A percentile compares a stretch with the other conserved stretches of the same genome.
phyloP scores from a whole-genome alignment of 2,797 vertebrate species.

The Enteromius afrohamiltoni region DNA sequence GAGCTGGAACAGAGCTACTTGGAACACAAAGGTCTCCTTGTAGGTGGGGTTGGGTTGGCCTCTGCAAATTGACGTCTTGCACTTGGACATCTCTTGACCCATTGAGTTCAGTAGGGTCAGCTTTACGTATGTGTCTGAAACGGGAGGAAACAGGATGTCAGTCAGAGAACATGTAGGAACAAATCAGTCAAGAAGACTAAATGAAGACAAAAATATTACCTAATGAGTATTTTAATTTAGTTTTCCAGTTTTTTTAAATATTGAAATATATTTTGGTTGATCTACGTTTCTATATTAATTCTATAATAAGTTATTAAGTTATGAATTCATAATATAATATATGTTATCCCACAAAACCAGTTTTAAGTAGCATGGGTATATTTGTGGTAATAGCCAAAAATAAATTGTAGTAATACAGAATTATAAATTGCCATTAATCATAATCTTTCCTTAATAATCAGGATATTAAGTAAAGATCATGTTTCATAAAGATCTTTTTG shows the following conservation, averaged over 20 bases:
- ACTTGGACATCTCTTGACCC: slow-evolving; percentile 99
- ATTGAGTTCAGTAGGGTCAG: slow-evolving; percentile 97
- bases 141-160: slow-evolving; percentile 34
- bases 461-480: too few relatives aligned
- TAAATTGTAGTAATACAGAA: too few relatives aligned
- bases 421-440: too few relatives aligned
- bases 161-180: slow-evolving; percentile 24
- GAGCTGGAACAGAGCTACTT: slow-evolving; percentile 96
- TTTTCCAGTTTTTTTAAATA: background rate
- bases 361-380: too few relatives aligned
- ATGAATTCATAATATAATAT: too few relatives aligned
- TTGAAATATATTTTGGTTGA: background rate
- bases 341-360: too few relatives aligned
- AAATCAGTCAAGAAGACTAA: background rate
- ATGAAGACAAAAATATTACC: background rate
- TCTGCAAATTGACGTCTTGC: slow-evolving; percentile 94
- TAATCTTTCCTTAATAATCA: too few relatives aligned
- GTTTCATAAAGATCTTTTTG: too few relatives aligned
- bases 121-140: slow-evolving; percentile 94
- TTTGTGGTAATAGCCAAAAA: too few relatives aligned
- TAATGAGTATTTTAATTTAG: background rate
- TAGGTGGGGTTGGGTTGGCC: slow-evolving; percentile 96
- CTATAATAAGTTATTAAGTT: too few relatives aligned
- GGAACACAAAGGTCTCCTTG: slow-evolving; percentile 97
- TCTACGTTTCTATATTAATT: background rate